Conservation (phyloP, 2,888 invertebrate species). For the Sclerodermus sp. region DNA sequence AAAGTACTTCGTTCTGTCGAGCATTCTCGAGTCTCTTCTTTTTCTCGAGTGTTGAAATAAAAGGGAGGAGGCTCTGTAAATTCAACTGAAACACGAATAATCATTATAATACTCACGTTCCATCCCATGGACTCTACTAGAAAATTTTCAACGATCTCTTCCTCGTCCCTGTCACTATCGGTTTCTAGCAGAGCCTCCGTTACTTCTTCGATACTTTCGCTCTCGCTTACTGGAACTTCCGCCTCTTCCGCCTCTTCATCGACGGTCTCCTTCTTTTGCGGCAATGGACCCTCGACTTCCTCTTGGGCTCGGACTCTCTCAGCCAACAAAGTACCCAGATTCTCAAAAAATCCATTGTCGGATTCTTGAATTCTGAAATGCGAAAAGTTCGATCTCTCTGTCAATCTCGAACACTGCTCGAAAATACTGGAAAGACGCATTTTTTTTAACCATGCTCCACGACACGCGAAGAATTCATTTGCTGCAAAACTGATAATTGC, state of each 20-base stretch:
- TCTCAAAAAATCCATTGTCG: constrained; percentile 83
- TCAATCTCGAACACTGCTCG: too few relatives aligned
- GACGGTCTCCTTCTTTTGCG: constrained; percentile 47
- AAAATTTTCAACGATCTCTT: constrained; percentile 64
- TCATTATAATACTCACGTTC: constrained; percentile 68
- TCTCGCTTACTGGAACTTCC: constrained; percentile 27
- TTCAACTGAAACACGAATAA: too few relatives aligned
- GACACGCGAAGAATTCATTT: too few relatives aligned
- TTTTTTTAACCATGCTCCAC: too few relatives aligned
- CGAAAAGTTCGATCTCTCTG: constrained; percentile 19
- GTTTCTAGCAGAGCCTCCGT: constrained; percentile 65
- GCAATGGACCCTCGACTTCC: constrained; percentile 41
- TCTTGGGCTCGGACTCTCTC: constrained; percentile 45
- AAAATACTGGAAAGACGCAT: too few relatives aligned
- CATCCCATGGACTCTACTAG: constrained; percentile 69
- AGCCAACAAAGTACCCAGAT: constrained; percentile 72
- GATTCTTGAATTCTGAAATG: constrained; percentile 74
- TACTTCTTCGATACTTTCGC: constrained; percentile 41
- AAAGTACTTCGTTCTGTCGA: too few relatives aligned
- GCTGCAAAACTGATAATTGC: too few relatives aligned
- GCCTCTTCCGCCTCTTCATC: constrained; percentile 55
- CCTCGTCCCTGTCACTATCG: constrained; percentile 70
- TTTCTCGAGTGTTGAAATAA: background rate
- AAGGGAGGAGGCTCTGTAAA: too few relatives aligned
- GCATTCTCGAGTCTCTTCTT: background rate